A percentile compares a stretch with the other conserved stretches of the same genome.
Evolutionary conservation across 2,797 vertebrate species (phyloP).

Genomic region (Synanceia verrucosa): DNA sequence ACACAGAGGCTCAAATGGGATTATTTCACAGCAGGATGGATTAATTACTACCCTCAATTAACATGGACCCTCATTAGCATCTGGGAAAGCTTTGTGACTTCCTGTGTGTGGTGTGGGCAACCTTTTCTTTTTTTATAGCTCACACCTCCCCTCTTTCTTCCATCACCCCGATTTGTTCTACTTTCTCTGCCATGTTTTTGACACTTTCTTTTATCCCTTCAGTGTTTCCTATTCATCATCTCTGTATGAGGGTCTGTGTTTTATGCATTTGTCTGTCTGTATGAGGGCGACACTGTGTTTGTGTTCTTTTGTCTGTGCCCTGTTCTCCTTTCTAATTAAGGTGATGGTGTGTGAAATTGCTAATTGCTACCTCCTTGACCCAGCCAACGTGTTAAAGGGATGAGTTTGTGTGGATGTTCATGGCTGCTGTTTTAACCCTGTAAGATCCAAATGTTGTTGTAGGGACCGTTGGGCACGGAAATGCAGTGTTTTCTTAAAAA

Average conservation of each 20-base stretch:
- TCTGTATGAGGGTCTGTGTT: slow-evolving; percentile 6
- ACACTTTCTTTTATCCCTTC: slow-evolving; percentile 7
- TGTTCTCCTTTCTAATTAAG: slow-evolving; percentile 63
- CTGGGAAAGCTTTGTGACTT: slow-evolving; percentile 38
- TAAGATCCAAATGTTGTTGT: no score
- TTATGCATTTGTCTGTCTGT: background rate
- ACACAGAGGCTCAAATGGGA: slow-evolving; percentile 34
- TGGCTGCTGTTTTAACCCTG: background rate
- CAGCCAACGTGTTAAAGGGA: slow-evolving; percentile 15
- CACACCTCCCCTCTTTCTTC: background rate
- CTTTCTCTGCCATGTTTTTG: slow-evolving; percentile 6
- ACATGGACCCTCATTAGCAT: slow-evolving; percentile 57
- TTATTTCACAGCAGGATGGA: slow-evolving; percentile 51
- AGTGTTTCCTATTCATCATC: slow-evolving; percentile 27
- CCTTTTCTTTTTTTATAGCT: slow-evolving; percentile 8
- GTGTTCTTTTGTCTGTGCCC: slow-evolving; percentile 31
- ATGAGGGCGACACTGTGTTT: background rate
- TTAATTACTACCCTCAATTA: slow-evolving; percentile 61
- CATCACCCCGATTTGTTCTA: background rate
- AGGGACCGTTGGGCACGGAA: no score
- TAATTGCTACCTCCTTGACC: slow-evolving; percentile 62
- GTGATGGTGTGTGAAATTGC: slow-evolving; percentile 60
- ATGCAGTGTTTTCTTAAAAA: no score
- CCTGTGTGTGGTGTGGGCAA: slow-evolving; percentile 15
- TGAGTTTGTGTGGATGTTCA: background rate